Evolutionary conservation across 2,113 vertebrate species (phyloP).

Genomic region (Tupaia chinensis): DNA sequence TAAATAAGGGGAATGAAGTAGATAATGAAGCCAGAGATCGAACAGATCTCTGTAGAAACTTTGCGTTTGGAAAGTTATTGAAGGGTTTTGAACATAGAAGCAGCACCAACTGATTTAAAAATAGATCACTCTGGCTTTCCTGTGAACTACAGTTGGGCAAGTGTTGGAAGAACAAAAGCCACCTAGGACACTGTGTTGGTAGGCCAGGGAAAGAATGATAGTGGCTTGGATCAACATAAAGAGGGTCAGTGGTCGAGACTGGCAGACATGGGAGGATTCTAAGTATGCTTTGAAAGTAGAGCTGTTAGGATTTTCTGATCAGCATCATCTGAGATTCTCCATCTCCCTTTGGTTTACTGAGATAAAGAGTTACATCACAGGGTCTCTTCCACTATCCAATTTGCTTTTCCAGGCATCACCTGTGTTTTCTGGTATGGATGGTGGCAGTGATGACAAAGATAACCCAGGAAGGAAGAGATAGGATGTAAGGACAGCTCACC

Average conservation of each 20-base stretch:
- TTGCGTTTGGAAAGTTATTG: not conserved
- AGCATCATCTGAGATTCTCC: not conserved
- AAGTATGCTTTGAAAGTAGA: not conserved
- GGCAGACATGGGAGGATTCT: not conserved
- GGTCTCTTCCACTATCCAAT: not conserved
- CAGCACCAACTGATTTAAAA: not conserved
- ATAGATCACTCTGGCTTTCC: not conserved
- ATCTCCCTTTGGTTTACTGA: not conserved
- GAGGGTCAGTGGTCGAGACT: not conserved
- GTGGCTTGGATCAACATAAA: not conserved
- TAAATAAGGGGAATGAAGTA: not conserved
- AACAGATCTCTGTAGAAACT: not conserved
- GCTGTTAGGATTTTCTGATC: not conserved
- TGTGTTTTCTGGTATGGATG: not conserved
- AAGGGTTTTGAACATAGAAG: not conserved
- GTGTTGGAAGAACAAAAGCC: not conserved
- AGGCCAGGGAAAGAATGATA: not conserved
- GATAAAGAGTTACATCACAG: conserved; percentile 1
- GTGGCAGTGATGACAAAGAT: conserved; percentile 21
- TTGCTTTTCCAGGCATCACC: not conserved
- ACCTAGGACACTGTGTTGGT: not conserved
- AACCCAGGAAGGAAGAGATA: not conserved
- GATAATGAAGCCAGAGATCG: not conserved
- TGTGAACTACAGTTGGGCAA: not conserved
- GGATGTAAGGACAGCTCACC: not conserved